Conservation (phyloP, 1,140 invertebrate genomes). For the Drosophila watanabei region DNA sequence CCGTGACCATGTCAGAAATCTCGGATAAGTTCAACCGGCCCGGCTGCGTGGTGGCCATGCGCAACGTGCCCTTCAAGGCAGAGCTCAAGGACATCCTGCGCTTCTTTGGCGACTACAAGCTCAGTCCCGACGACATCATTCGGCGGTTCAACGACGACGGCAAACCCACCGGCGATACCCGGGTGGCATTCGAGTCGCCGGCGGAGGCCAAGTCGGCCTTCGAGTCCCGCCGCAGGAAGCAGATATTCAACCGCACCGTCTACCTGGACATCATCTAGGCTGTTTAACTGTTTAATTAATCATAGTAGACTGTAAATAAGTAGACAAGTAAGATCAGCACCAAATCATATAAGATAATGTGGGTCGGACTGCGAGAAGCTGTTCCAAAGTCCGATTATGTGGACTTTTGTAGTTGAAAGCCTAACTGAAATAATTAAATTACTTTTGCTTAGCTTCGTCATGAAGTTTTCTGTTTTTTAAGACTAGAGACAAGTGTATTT, state of each 20-base stretch:
- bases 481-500: not conserved
- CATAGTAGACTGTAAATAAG: slow-evolving; percentile 35
- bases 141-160: slow-evolving; percentile 93
- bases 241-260: slow-evolving; percentile 80
- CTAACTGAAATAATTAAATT: not conserved
- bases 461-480: not conserved
- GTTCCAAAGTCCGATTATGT: not conserved
- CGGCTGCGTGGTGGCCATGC: slow-evolving; percentile 93
- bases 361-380: not conserved
- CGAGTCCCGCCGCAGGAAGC: slow-evolving; percentile 78
- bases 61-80: slow-evolving; percentile 95
- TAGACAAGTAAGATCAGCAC: slow-evolving; percentile 1
- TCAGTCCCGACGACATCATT: slow-evolving; percentile 92
- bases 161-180: slow-evolving; percentile 94
- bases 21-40: slow-evolving; percentile 90
- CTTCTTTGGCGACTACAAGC: slow-evolving; percentile 92
- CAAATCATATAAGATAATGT: not conserved
- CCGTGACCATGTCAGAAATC: slow-evolving; percentile 46
- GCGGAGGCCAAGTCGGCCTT: slow-evolving; percentile 92
- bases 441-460: not conserved
- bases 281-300: not conserved
- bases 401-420: not conserved
- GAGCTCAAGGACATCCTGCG: slow-evolving; percentile 94
- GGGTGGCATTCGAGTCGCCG: slow-evolving; percentile 92
- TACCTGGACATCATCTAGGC: slow-evolving; percentile 76